Evolutionary conservation across 1,140 invertebrate species (phyloP).

Genomic region (Lepeophtheirus salmonis): DNA sequence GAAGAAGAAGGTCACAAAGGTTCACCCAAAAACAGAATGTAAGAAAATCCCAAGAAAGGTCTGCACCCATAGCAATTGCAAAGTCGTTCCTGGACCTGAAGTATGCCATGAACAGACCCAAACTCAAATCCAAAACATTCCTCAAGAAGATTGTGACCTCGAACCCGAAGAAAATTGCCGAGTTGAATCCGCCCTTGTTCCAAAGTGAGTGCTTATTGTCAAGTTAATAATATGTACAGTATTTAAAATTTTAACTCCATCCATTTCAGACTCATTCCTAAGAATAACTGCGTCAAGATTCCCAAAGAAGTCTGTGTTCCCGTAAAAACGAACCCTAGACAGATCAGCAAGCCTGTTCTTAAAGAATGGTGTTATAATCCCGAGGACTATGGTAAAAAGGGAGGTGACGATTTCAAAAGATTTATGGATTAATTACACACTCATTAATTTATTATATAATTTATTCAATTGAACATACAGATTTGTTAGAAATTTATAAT

Average conservation of each 20-base stretch:
- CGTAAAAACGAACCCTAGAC: not conserved
- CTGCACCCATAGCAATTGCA: constrained; percentile 17
- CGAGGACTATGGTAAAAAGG: too few species aligned
- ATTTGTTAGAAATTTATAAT: too few species aligned
- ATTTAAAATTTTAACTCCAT: too few species aligned
- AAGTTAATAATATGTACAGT: too few species aligned
- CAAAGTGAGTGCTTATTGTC: too few species aligned
- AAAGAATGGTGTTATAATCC: constrained; percentile 12
- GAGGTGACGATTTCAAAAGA: too few species aligned
- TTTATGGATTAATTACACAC: too few species aligned
- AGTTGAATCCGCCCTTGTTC: not conserved
- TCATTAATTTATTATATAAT: too few species aligned
- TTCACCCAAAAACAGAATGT: constrained; percentile 11
- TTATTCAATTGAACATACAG: too few species aligned
- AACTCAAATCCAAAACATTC: not conserved
- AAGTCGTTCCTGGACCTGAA: constrained; percentile 6
- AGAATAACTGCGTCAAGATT: constrained; percentile 3
- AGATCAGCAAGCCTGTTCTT: constrained; percentile 10
- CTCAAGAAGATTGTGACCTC: constrained; percentile 7
- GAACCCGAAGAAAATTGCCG: constrained; percentile 1
- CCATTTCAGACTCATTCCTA: constrained; percentile 1
- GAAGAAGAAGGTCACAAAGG: constrained; percentile 7
- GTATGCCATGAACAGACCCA: not conserved
- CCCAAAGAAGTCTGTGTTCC: constrained; percentile 10
- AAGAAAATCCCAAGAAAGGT: constrained; percentile 16